These are phyloP conservation scores for Hirtodrosophila confusa DNA, from an alignment of 2,888 invertebrate species.

Conservation along the genomic window DNA sequence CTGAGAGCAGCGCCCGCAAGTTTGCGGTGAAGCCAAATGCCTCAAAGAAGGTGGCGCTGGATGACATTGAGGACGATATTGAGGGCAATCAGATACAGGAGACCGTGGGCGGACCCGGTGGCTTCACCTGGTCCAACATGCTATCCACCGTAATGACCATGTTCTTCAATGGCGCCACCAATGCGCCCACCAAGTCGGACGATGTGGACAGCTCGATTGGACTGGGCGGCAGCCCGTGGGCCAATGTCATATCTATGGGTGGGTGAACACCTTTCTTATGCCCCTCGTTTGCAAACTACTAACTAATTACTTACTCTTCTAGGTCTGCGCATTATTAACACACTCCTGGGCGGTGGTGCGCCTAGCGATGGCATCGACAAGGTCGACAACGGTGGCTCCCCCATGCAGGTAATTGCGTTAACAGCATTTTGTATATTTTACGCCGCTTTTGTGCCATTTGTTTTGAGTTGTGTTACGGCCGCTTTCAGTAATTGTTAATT, in stretches of 20 bases:
- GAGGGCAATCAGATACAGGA: constrained; percentile 91
- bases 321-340: constrained; percentile 92
- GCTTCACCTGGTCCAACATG: constrained; percentile 95
- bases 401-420: constrained; percentile 90
- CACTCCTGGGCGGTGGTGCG: constrained; percentile 91
- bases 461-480: constrained; percentile 31
- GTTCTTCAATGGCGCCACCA: constrained; percentile 89
- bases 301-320: background rate
- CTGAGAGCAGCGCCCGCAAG: constrained; percentile 86
- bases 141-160: constrained; percentile 94
- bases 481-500: constrained; percentile 30
- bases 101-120: constrained; percentile 86
- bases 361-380: constrained; percentile 94
- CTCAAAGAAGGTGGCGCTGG: constrained; percentile 93
- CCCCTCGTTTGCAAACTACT: background rate
- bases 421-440: constrained; percentile 12
- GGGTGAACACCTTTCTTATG: constrained; percentile 11
- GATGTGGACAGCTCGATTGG: constrained; percentile 87
- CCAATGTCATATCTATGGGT: constrained; percentile 92
- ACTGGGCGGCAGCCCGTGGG: constrained; percentile 92
- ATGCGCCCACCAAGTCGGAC: constrained; percentile 91
- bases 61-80: constrained; percentile 92
- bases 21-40: constrained; percentile 95
- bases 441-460: constrained; percentile 72
- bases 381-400: constrained; percentile 93